A percentile compares a stretch with the other conserved stretches of the same genome.
These are phyloP conservation scores for Delichon dasypus DNA, from an alignment of 2,797 vertebrate species.

Conservation along the genomic window DNA sequence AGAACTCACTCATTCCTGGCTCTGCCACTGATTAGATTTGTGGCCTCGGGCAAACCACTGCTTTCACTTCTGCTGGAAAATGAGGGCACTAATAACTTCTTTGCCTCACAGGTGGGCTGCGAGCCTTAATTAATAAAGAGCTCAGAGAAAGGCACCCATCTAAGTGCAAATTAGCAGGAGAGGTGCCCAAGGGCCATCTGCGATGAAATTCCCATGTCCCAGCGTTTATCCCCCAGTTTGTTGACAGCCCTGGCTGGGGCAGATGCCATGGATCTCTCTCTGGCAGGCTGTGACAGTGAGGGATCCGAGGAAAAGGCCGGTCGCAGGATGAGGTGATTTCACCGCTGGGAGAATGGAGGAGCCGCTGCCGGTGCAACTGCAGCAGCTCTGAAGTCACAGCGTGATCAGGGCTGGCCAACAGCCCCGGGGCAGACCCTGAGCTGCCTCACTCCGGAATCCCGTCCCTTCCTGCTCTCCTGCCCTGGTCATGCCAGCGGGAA, in stretches of 20 bases:
- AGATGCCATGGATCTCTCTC: not conserved
- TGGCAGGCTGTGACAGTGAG: not conserved
- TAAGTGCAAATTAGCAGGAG: constrained; percentile 65
- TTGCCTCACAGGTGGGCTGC: constrained; percentile 59
- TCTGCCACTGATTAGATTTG: constrained; percentile 58
- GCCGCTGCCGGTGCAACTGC: not conserved
- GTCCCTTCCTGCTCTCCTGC: not conserved
- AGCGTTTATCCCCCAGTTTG: not conserved
- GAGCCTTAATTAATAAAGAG: constrained; percentile 65
- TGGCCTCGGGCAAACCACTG: constrained; percentile 23
- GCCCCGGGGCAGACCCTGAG: not conserved
- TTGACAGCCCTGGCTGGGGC: not conserved
- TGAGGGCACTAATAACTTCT: constrained; percentile 63
- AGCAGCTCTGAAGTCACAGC: not conserved
- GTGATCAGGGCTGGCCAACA: not conserved
- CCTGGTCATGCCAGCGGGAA: not conserved
- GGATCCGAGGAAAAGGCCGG: not conserved
- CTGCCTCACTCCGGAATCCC: fast-evolving
- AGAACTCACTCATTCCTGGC: not conserved
- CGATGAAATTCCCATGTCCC: not conserved
- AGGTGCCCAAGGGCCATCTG: constrained; percentile 29
- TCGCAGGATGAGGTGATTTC: constrained; percentile 1
- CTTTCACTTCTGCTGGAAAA: constrained; percentile 39
- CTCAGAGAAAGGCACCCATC: constrained; percentile 59
- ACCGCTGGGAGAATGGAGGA: not conserved